These are phyloP conservation scores for Nemotelus nigrinus DNA, from an alignment of 2,888 invertebrate species.

Conservation along the genomic window DNA sequence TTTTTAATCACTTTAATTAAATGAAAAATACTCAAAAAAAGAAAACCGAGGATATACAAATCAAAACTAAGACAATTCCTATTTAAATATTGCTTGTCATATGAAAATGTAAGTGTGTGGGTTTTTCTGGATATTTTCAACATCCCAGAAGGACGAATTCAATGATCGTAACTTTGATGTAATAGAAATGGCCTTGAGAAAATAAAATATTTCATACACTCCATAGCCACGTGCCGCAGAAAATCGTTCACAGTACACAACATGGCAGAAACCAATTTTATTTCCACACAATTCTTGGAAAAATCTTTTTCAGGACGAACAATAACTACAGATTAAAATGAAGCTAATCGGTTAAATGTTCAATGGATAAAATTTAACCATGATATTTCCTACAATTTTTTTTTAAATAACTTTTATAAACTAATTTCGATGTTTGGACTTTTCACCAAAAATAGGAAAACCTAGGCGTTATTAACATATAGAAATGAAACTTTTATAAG, in stretches of 20 bases:
- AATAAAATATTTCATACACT: not conserved
- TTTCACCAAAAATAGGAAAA: not conserved
- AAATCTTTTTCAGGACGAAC: not conserved
- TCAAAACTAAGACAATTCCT: not conserved
- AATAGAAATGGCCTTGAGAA: not conserved
- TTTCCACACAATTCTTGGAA: not conserved
- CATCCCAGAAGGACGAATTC: not conserved
- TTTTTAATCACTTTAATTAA: not conserved
- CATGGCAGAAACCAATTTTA: not conserved
- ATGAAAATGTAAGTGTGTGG: not conserved
- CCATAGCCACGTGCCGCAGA: not conserved
- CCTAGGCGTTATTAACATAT: not conserved
- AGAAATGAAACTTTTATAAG: not conserved
- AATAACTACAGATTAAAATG: not conserved
- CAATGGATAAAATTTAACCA: not conserved
- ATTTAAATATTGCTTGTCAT: not conserved
- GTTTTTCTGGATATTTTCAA: not conserved
- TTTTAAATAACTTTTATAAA: not conserved
- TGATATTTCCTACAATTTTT: not conserved
- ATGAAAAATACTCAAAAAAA: not conserved
- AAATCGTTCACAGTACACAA: not conserved
- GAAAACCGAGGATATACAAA: not conserved
- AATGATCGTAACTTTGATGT: not conserved
- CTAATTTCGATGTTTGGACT: not conserved
- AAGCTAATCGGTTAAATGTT: not conserved